Evolutionary conservation across 2,888 invertebrate species (phyloP).

Genomic region (Meiosimyza decipiens): DNA sequence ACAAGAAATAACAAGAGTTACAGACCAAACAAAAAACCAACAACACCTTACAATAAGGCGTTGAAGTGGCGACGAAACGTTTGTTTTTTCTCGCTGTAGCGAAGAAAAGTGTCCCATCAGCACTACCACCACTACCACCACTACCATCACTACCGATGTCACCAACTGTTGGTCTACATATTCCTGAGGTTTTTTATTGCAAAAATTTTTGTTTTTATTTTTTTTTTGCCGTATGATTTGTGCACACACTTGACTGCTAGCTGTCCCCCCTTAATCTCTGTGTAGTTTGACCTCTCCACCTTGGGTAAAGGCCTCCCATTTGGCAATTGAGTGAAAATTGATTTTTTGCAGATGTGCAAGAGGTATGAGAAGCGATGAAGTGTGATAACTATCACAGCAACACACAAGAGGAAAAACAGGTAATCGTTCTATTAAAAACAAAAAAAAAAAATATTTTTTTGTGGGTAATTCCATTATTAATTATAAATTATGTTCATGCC

Average conservation of each 20-base stretch:
- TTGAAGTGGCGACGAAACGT: constrained; percentile 50
- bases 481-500: too few relatives aligned
- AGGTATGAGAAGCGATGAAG: constrained; percentile 6
- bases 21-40: constrained; percentile 21
- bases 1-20: not conserved
- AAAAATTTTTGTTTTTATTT: not conserved
- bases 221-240: constrained; percentile 18
- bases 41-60: constrained; percentile 45
- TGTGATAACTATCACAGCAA: constrained; percentile 30
- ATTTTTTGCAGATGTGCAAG: constrained; percentile 15
- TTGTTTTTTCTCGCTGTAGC: not conserved
- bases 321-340: constrained; percentile 30
- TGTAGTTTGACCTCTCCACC: not conserved
- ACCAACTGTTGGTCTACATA: not conserved
- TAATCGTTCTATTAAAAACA: not conserved
- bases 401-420: too few relatives aligned
- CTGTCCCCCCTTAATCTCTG: not conserved
- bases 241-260: constrained; percentile 4
- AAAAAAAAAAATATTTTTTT: not conserved
- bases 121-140: not conserved
- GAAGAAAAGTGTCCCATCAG: not conserved
- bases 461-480: too few relatives aligned
- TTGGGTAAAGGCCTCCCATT: constrained; percentile 13
- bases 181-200: not conserved
- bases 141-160: not conserved